Evolutionary conservation across 2,888 invertebrate genomes (phyloP).

Genomic region (Yponomeuta cagnagella): DNA sequence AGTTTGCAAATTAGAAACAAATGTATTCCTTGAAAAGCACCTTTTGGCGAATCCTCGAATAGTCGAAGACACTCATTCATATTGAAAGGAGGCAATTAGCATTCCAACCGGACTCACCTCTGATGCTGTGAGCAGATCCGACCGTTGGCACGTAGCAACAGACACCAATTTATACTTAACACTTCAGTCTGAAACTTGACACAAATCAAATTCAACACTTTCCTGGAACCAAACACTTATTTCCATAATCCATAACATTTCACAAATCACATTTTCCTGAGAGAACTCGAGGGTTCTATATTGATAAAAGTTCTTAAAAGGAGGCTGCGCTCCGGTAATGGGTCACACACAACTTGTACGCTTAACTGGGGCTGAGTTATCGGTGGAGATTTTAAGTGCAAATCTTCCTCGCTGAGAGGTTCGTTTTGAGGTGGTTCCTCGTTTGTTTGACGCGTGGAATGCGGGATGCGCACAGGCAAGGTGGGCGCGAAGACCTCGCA

Average conservation of each 20-base stretch:
- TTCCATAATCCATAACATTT: slow-evolving; percentile 58
- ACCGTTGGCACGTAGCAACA: slow-evolving; percentile 12
- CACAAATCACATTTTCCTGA: slow-evolving; percentile 51
- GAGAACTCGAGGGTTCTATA: slow-evolving; percentile 35
- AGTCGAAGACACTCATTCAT: slow-evolving; percentile 32
- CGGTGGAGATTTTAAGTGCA: slow-evolving; percentile 6
- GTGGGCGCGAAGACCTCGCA: slow-evolving; percentile 13
- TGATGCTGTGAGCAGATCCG: slow-evolving; percentile 24
- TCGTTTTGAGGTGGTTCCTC: neutral
- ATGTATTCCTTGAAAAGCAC: slow-evolving; percentile 31
- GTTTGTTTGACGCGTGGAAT: neutral
- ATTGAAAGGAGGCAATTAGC: slow-evolving; percentile 46
- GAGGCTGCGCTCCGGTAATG: slow-evolving; percentile 33
- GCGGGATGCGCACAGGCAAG: slow-evolving; percentile 11
- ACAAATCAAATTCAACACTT: slow-evolving; percentile 46
- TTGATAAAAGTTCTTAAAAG: slow-evolving; percentile 41
- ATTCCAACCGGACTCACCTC: slow-evolving; percentile 48
- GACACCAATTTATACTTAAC: slow-evolving; percentile 18
- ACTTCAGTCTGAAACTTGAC: slow-evolving; percentile 32
- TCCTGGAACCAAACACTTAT: slow-evolving; percentile 38
- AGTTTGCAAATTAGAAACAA: slow-evolving; percentile 21
- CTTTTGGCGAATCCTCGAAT: slow-evolving; percentile 17
- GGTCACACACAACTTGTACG: slow-evolving; percentile 33
- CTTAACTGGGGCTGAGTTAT: slow-evolving; percentile 6
- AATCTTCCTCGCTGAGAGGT: neutral